Evolutionary conservation across 2,888 invertebrate genomes (phyloP), one percentile per base, ranked within the genome.

Genomic region (Rotaria magnacalcarata): DNA sequence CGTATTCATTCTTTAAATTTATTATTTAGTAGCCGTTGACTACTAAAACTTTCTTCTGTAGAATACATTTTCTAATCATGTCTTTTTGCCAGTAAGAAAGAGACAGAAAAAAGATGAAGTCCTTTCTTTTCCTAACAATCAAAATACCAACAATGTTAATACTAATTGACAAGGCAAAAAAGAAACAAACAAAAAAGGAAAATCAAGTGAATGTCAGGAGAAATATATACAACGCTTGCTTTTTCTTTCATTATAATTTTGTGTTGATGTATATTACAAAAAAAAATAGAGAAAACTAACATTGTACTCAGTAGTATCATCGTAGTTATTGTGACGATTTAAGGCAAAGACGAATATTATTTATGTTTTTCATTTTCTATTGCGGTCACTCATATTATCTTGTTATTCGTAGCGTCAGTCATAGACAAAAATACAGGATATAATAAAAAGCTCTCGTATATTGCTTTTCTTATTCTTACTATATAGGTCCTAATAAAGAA

Each of bases 401-500:
- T 67, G 67, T 67, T 67, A 19, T 41, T 19, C 19, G 67, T 34
- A 67, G 34, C 34, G 19, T 67, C 19, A 27, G 16, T 6, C 34
- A 19, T 67, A 34, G 19, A 34, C 2, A 34, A 34, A 34, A 67
- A 34, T 21, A 21, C 67, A 67, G 7, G 56, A 56, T 24, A 56
- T 7, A 56, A 56, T 21, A 67, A 19, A 34, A 67, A 16, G 5
- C 34, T 34, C 14, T 67, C 67, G 19, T 34, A 34, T 67, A 67
- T 67, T 34, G 67, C 34, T 67, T 67, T 34, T 41, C 34, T 67
- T 67, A 67, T 67, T 67, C 67, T 67, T 67, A 67, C n/a, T 67
- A 67, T 34, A 41, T 34, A 34, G 4, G 16, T 34, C 27, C 34
- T 67, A 67, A 41, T 34, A 67, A 41, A 27, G 34, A 16, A 67